Conservation (phyloP, 2,888 invertebrate genomes). For the Acrobasis repandana region DNA sequence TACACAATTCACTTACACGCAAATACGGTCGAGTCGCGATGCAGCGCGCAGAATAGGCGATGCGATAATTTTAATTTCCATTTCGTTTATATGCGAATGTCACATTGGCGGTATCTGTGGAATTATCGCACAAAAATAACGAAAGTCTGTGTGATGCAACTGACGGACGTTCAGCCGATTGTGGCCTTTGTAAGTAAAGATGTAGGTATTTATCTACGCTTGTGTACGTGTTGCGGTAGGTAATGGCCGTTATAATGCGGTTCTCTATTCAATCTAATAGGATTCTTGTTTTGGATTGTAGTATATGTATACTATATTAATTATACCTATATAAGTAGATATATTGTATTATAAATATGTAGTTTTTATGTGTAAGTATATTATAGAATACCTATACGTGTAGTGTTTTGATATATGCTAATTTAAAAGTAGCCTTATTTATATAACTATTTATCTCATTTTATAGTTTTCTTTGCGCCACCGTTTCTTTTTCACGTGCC, state of each 20-base stretch:
- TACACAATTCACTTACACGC: conserved; percentile 41
- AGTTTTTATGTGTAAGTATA: no score
- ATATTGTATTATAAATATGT: no score
- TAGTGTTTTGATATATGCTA: no score
- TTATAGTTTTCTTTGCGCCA: no score
- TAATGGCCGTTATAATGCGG: conserved; percentile 1
- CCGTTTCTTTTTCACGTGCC: no score
- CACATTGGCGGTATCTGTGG: conserved; percentile 45
- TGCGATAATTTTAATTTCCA: conserved; percentile 72
- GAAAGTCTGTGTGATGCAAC: conserved; percentile 20
- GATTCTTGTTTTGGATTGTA: no score
- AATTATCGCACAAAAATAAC: conserved; percentile 29
- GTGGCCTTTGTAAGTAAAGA: no score
- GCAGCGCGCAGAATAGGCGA: conserved; percentile 69
- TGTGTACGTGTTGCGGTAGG: conserved; percentile 15
- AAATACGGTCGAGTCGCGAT: conserved; percentile 54
- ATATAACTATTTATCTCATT: no score
- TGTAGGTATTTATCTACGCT: conserved; percentile 12
- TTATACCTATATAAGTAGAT: no score
- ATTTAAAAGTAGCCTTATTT: no score
- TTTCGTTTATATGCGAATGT: conserved; percentile 70
- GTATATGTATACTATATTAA: no score
- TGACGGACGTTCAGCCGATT: conserved; percentile 7
- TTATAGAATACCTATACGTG: no score
- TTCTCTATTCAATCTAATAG: neutral